Percentiles rank a stretch among this genome's conserved stretches.
Conservation (phyloP, 2,888 invertebrate species). For the Chirona hameri region DNA sequence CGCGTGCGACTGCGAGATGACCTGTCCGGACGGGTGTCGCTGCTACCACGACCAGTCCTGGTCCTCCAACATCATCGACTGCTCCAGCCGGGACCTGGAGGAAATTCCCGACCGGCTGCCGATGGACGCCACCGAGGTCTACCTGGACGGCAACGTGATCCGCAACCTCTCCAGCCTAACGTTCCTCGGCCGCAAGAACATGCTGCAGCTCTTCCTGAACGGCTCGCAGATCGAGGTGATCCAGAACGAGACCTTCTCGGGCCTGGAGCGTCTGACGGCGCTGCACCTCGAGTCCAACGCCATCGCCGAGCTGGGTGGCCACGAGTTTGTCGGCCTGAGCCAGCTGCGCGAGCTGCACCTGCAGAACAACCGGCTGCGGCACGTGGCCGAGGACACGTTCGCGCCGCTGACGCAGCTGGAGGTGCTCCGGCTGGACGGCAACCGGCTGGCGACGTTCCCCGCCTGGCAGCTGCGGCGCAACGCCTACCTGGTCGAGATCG, state of each 20-base stretch:
- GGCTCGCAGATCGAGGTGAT: slow-evolving; percentile 71
- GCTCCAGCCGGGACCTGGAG: slow-evolving; percentile 48
- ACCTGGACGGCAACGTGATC: slow-evolving; percentile 78
- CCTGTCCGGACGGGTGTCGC: slow-evolving; percentile 79
- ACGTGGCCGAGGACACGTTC: slow-evolving; percentile 69
- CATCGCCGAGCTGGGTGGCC: slow-evolving; percentile 65
- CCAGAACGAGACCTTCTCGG: slow-evolving; percentile 78
- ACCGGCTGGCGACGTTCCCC: slow-evolving; percentile 63
- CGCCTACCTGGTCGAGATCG: slow-evolving; percentile 66
- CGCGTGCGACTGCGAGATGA: slow-evolving; percentile 92
- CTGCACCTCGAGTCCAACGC: slow-evolving; percentile 72
- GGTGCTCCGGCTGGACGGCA: slow-evolving; percentile 65
- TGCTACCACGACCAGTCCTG: slow-evolving; percentile 88
- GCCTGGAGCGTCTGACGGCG: slow-evolving; percentile 68
- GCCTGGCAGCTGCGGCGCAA: slow-evolving; percentile 62
- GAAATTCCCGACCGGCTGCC: slow-evolving; percentile 74
- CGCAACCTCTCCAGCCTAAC: slow-evolving; percentile 72
- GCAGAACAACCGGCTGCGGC: too few relatives aligned
- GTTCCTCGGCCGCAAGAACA: slow-evolving; percentile 76
- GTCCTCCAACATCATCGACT: too few relatives aligned
- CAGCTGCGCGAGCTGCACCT: slow-evolving; percentile 66
- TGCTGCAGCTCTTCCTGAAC: slow-evolving; percentile 71
- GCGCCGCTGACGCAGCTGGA: slow-evolving; percentile 61
- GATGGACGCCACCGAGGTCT: slow-evolving; percentile 89
- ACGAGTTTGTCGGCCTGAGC: slow-evolving; percentile 74